phyloP scores from a whole-genome alignment of 2,888 invertebrate species.

The Eristalis arbustorum region DNA sequence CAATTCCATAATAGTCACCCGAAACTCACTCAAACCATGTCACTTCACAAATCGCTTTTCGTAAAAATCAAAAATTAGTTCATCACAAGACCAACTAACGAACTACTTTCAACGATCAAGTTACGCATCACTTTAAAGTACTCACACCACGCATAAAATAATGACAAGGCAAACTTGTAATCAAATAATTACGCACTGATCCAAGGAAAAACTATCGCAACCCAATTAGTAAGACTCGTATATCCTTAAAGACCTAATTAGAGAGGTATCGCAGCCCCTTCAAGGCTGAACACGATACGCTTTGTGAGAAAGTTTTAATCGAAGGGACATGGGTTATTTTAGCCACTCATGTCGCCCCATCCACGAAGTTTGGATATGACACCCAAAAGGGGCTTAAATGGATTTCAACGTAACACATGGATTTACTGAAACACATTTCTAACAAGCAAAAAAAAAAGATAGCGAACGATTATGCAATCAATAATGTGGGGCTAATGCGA shows the following conservation, averaged over 20 bases:
- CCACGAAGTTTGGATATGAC: background rate
- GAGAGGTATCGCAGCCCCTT: background rate
- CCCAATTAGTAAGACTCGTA: background rate
- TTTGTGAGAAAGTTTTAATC: background rate
- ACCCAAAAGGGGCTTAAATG: background rate
- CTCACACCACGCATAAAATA: background rate
- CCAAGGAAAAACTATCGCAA: background rate
- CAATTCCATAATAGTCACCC: no score
- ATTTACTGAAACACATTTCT: background rate
- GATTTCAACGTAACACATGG: background rate
- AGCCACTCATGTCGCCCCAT: background rate
- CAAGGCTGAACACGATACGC: background rate
- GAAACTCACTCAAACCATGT: no score
- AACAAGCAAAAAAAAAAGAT: background rate
- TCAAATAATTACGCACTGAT: slow-evolving; percentile 16
- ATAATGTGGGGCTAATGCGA: background rate
- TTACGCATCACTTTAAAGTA: no score
- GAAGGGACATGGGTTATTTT: background rate
- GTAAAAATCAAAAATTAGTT: no score
- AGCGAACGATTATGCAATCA: background rate
- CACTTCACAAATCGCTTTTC: no score
- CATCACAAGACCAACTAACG: no score
- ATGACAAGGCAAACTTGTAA: slow-evolving; percentile 2
- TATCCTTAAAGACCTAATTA: background rate
- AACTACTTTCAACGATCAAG: no score